Base-by-base conservation (phyloP, 2,888 invertebrate species). In the Trichacis sp. region DNA sequence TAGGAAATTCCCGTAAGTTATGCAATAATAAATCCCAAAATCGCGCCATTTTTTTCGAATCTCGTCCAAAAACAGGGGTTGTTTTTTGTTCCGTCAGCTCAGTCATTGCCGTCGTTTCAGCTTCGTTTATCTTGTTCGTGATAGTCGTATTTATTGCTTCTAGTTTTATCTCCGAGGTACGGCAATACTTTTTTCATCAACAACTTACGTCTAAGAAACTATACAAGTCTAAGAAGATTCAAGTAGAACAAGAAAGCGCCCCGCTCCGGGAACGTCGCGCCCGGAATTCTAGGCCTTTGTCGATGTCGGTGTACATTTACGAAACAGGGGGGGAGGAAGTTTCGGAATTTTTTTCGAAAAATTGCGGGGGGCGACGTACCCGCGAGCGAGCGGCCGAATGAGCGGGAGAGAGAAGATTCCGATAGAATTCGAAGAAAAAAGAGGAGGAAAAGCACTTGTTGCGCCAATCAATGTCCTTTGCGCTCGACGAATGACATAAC, bases 391-490 rank as follows among this genome's bases (percentile, higher is more conserved):
- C 24, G 24, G 24, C 24, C 17, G 11, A 18, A 18, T 36, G 53
- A 57, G 33, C 15, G 33, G 24, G 24, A 51, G 46, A 63, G 63
- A 17, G 18, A 18, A 43, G 30, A n/a, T n/a, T n/a, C 47, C n/a
- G 45, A 52, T 45, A 33, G 43, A 17, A 36, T 52, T 45, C 51
- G 47, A 62, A 50, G 49, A 53, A 47, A 19, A 45, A 49, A n/a
- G n/a, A n/a, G 57, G 58, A 53, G 53, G 47, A 19, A 58, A 69
- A 67, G 64, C 66, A 58, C 53, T 61, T 57, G 62, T 52, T 61
- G 61, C 61, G 57, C 56, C 48, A 64, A 63, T 68, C 59, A 55
- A 71, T 63, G 69, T 67, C 52, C 56, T 68, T 65, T 62, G 64
- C 70, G 69, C 64, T 33, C 33, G 33, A 71, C 24, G 24, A 24